phyloP scores from a whole-genome alignment of 2,797 vertebrate species.

The Ceryle rudis region DNA sequence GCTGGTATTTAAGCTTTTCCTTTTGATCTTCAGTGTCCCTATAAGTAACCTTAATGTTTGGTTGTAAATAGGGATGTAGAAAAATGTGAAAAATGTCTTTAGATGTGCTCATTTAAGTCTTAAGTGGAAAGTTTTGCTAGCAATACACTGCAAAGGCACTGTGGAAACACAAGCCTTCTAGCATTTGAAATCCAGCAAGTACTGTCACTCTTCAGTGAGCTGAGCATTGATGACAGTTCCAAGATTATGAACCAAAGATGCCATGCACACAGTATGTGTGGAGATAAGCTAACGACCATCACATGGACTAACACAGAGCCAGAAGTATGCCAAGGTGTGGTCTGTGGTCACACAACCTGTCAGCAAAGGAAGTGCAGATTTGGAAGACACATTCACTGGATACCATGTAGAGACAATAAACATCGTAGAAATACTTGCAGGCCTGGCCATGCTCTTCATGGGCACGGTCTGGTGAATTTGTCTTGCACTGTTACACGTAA shows the following conservation, averaged over 20 bases:
- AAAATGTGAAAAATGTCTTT: background rate
- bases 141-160: background rate
- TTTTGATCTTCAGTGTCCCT: background rate
- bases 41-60: background rate
- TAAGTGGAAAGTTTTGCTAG: background rate
- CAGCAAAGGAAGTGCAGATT: background rate
- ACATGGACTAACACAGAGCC: background rate
- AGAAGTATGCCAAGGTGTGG: background rate
- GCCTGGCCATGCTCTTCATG: no score
- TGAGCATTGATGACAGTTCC: background rate
- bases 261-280: accelerated
- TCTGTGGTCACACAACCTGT: background rate
- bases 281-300: background rate
- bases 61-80: background rate
- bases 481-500: no score
- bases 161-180: background rate
- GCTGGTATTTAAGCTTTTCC: background rate
- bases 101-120: background rate
- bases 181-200: background rate
- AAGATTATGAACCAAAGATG: background rate
- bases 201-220: background rate
- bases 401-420: no score
- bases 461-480: no score
- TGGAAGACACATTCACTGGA: no score
- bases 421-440: no score